These are phyloP conservation scores for Drosophila atripex DNA, from an alignment of 2,888 invertebrate genomes.

Conservation along the genomic window DNA sequence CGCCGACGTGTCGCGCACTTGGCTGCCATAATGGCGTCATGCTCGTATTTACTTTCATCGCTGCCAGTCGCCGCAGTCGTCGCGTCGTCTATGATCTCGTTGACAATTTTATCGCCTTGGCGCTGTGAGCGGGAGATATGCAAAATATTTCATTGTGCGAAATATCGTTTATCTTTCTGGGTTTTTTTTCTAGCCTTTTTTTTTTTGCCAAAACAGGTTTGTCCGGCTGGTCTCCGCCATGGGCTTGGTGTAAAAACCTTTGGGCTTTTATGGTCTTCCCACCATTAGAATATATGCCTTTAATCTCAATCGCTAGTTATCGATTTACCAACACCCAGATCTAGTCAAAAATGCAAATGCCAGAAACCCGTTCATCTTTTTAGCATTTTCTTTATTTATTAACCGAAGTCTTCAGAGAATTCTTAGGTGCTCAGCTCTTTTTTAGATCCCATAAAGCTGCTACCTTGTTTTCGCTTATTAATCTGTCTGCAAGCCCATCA, in stretches of 20 bases:
- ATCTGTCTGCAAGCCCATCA: constrained; percentile 11
- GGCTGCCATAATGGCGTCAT: constrained; percentile 76
- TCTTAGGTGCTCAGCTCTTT: not conserved
- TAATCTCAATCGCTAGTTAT: constrained; percentile 28
- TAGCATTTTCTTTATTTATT: not conserved
- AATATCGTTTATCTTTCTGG: constrained; percentile 60
- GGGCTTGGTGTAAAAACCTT: constrained; percentile 9
- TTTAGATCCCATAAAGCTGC: not conserved
- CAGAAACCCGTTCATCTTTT: not conserved
- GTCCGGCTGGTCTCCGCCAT: not conserved
- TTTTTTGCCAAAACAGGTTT: constrained; percentile 36
- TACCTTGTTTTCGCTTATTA: constrained; percentile 14
- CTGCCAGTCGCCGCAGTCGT: constrained; percentile 55
- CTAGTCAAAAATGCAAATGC: constrained; percentile 7
- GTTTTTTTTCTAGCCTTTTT: constrained; percentile 1
- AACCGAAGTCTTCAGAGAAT: not conserved
- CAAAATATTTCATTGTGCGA: constrained; percentile 74
- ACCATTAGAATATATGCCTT: constrained; percentile 2
- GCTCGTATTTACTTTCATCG: constrained; percentile 79
- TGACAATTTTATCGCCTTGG: constrained; percentile 78
- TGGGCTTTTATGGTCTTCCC: constrained; percentile 12
- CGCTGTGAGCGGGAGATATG: constrained; percentile 68
- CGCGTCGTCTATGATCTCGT: constrained; percentile 73
- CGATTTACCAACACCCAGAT: constrained; percentile 24
- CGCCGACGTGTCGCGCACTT: constrained; percentile 62